These are phyloP conservation scores for Thecophora atra DNA, from an alignment of 2,888 invertebrate species.

Conservation along the genomic window DNA sequence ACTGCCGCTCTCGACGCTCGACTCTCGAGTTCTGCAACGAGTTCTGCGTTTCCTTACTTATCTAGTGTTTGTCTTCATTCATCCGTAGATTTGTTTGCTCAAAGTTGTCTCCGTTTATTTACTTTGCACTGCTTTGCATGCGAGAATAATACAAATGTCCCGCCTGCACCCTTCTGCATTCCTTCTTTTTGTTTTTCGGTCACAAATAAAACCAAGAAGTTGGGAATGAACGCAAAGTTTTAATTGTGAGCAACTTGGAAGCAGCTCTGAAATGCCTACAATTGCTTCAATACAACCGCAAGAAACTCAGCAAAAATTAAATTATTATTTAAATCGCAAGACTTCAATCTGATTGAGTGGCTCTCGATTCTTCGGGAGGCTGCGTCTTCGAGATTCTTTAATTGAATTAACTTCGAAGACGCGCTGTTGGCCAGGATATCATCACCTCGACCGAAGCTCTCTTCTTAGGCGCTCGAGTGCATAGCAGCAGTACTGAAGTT, in stretches of 20 bases:
- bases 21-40: background rate
- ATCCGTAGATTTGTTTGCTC: constrained; percentile 3
- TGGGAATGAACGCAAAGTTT: no score
- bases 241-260: no score
- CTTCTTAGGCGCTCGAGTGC: background rate
- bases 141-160: background rate
- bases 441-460: background rate
- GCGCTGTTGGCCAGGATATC: background rate
- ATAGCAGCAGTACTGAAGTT: background rate
- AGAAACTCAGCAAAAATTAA: no score
- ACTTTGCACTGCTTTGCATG: constrained; percentile 4
- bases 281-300: no score
- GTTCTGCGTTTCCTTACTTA: constrained; percentile 5
- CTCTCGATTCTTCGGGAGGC: no score
- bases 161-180: background rate
- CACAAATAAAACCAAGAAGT: background rate
- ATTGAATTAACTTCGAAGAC: background rate
- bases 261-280: no score
- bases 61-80: background rate
- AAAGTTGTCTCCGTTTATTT: background rate
- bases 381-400: no score
- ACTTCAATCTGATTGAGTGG: no score
- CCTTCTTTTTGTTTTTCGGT: background rate
- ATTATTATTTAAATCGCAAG: no score
- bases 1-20: background rate